phyloP scores from a whole-genome alignment of 2,888 invertebrate genomes.

The Cacoxenus indagator region DNA sequence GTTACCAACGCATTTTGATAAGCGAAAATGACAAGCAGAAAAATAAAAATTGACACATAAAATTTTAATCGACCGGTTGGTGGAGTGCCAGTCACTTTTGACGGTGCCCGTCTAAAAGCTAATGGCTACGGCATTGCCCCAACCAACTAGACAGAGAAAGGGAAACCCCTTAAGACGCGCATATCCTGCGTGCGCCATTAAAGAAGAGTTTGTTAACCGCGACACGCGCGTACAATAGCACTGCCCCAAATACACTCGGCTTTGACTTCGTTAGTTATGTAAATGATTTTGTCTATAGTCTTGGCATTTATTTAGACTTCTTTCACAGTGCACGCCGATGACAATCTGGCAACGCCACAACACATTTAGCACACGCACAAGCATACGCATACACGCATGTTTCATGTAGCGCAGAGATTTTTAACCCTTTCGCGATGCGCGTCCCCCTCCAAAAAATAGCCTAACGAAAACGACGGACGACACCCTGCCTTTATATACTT shows the following conservation, averaged over 20 bases:
- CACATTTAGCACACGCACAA: too few relatives aligned
- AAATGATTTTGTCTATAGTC: constrained; percentile 56
- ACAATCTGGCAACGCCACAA: constrained; percentile 58
- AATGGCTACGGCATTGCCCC: not conserved
- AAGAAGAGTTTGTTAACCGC: constrained; percentile 38
- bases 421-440: constrained; percentile 56
- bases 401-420: constrained; percentile 49
- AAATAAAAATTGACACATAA: constrained; percentile 55
- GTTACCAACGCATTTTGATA: constrained; percentile 6
- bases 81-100: not conserved
- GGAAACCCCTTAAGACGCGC: constrained; percentile 31
- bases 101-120: not conserved
- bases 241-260: constrained; percentile 1
- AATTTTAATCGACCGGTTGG: constrained; percentile 25
- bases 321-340: not conserved
- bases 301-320: constrained; percentile 25
- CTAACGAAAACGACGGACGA: not conserved
- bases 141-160: not conserved
- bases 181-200: constrained; percentile 41
- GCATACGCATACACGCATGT: constrained; percentile 54
- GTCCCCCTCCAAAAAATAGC: constrained; percentile 42
- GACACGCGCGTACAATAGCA: constrained; percentile 44
- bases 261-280: constrained; percentile 60
- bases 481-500: constrained; percentile 31
- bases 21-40: constrained; percentile 29